Percentiles rank a stretch among this genome's conserved stretches.
Conservation (phyloP, 2,113 vertebrate genomes). For the Phocoena sinus region DNA sequence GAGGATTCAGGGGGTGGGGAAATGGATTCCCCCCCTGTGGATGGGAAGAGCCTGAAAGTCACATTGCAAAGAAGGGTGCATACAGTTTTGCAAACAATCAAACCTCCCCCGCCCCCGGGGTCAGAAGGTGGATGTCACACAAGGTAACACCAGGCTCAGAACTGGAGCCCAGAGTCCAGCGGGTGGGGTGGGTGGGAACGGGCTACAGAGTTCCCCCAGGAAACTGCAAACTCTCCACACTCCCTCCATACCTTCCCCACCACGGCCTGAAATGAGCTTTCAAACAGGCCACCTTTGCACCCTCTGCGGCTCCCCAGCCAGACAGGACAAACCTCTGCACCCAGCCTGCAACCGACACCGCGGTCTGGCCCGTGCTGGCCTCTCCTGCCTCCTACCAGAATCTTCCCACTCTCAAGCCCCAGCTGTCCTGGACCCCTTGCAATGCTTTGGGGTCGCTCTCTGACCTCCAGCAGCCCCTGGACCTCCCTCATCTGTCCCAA, state of each 20-base stretch:
- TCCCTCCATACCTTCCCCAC: not conserved
- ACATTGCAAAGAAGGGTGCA: not conserved
- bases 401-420: not conserved
- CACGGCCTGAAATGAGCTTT: not conserved
- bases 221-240: not conserved
- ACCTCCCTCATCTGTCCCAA: not conserved
- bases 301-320: fast-evolving
- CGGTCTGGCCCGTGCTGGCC: not conserved
- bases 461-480: not conserved
- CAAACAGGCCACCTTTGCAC: not conserved
- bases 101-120: not conserved
- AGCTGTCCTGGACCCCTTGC: not conserved
- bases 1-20: no score
- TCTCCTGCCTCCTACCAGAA: not conserved
- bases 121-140: not conserved
- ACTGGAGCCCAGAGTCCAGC: not conserved
- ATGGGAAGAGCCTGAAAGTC: not conserved
- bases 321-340: not conserved
- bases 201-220: no score
- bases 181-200: fast-evolving
- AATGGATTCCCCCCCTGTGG: no score
- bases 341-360: fast-evolving
- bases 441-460: not conserved
- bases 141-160: not conserved
- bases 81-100: not conserved